phyloP scores from a whole-genome alignment of 2,113 vertebrate genomes.

The Oophaga pumilio region DNA sequence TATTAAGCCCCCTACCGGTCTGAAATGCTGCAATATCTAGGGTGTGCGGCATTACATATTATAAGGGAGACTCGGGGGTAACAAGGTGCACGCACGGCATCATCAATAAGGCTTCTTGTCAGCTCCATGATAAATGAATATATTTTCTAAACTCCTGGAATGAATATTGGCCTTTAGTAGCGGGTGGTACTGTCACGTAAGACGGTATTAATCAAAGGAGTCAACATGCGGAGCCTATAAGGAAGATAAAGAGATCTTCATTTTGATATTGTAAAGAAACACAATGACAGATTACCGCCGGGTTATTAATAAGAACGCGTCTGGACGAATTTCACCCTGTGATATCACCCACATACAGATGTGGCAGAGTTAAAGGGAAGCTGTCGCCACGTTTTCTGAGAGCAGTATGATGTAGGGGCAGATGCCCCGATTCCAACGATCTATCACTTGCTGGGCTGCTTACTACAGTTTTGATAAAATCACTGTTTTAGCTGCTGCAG shows the following conservation, averaged over 20 bases:
- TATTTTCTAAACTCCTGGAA: constrained; percentile 24
- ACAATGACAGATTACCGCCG: neutral
- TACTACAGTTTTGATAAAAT: too few species aligned
- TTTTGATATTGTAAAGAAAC: constrained; percentile 31
- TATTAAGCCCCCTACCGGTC: constrained; percentile 5
- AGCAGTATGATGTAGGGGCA: too few species aligned
- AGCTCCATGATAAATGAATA: constrained; percentile 34
- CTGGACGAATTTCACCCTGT: neutral
- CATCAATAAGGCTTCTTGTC: constrained; percentile 36
- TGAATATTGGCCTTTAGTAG: constrained; percentile 37
- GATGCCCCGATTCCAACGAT: too few species aligned
- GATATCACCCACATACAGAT: neutral
- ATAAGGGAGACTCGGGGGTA: neutral
- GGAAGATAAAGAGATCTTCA: constrained; percentile 10
- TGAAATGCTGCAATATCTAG: constrained; percentile 1
- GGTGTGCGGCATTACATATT: constrained; percentile 4
- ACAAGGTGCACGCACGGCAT: neutral
- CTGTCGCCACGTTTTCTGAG: too few species aligned
- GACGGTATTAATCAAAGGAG: constrained; percentile 39
- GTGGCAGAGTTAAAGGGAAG: neutral
- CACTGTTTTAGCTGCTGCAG: too few species aligned
- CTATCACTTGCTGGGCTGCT: too few species aligned
- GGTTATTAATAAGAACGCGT: neutral
- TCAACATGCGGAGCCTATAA: neutral
- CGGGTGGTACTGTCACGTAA: neutral